phyloP scores from a whole-genome alignment of 2,888 invertebrate species.

The Eupithecia dodoneata region DNA sequence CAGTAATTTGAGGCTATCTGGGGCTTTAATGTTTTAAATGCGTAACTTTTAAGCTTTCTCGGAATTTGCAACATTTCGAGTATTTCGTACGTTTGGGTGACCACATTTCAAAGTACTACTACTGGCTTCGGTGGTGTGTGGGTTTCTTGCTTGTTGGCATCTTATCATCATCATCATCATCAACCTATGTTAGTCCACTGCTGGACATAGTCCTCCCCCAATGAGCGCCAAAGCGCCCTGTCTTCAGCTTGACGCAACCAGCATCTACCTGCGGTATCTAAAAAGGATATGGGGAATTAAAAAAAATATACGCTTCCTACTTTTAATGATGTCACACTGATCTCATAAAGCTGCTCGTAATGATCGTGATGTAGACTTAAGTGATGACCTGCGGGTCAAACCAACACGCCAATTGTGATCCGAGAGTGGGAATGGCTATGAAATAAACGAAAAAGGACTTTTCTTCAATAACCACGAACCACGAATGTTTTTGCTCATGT shows the following conservation, averaged over 20 bases:
- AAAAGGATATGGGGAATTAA: too few species aligned
- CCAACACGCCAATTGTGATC: neutral
- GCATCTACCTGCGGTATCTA: too few species aligned
- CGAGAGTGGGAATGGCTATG: neutral
- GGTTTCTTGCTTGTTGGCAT: neutral
- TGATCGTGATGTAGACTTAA: slow-evolving; percentile 47
- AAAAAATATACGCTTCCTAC: neutral
- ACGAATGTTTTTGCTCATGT: neutral
- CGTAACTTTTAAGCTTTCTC: slow-evolving; percentile 38
- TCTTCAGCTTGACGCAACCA: too few species aligned
- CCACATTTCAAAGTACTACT: neutral
- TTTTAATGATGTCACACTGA: slow-evolving; percentile 36
- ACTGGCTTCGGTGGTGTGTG: neutral
- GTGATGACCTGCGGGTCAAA: slow-evolving; percentile 38
- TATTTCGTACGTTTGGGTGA: slow-evolving; percentile 21
- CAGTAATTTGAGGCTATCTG: slow-evolving; percentile 26
- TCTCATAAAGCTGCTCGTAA: slow-evolving; percentile 43
- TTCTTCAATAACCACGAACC: neutral
- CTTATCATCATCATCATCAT: too few species aligned
- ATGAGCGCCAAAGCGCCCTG: too few species aligned
- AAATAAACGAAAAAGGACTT: neutral
- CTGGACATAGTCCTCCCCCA: too few species aligned
- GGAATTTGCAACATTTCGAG: slow-evolving; percentile 29
- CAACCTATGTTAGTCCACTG: too few species aligned
- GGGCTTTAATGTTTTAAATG: slow-evolving; percentile 41